Base-by-base conservation (phyloP, 2,888 invertebrate species). In the Lomographa bimaculata region DNA sequence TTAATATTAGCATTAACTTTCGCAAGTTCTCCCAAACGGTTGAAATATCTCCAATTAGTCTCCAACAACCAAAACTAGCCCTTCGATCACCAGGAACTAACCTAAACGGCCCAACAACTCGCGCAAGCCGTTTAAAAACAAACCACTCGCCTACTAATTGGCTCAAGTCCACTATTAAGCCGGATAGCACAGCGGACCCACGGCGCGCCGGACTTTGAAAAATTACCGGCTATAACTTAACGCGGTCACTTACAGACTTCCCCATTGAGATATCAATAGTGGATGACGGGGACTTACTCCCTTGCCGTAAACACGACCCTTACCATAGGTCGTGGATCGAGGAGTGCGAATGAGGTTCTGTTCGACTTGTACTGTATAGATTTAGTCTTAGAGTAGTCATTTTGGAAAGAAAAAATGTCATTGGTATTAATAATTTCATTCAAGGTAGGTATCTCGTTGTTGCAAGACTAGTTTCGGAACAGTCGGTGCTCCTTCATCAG, bases 181-280 rank as follows among this genome's bases (percentile, higher is more conserved):
- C 67, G 59, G 76, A 80, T 80, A 79, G 76, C 72, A 61, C 68
- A 53, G 45, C 62, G 37, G 60, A 60, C 64, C 64, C 62, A 61
- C 64, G 60, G 64, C 60, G 57, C 60, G 66, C 66, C 49, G 54
- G 79, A 80, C 82, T 84, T 76, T 85, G 86, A 87, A 84, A 85
- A 86, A 86, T 83, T 57, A 60, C 77, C 50, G 33, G 74, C 77
- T 68, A 87, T 86, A 86, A 85, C 75, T 86, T 81, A 79, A 75
- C 71, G 66, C 83, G 78, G 80, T 84, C 83, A 83, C 81, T 85
- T 80, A 84, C 76, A 81, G 66, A 82, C 84, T 84, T 85, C 83
- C 81, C 81, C 83, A 86, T 86, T 86, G 85, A 87, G 86, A 85
- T 83, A 87, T 87, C 86, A 86, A 79, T 84, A 76, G 66, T 66